Evolutionary conservation across 2,113 vertebrate genomes (phyloP).

Genomic region (Menidia beryllina): DNA sequence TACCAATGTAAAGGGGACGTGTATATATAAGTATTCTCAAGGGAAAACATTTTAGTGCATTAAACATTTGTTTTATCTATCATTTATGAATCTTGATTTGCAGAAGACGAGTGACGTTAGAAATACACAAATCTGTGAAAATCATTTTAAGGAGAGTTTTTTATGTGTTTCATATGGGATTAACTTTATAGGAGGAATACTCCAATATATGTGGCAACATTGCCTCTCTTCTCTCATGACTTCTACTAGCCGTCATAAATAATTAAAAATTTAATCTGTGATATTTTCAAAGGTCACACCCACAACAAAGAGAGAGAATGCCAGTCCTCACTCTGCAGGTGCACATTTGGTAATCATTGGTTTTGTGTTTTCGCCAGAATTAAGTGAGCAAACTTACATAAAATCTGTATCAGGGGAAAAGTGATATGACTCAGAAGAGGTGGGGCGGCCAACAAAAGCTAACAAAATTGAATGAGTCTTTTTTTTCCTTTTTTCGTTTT

Average conservation of each 20-base stretch:
- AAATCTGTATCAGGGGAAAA: slow-evolving; percentile 14
- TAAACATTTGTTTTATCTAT: slow-evolving; percentile 47
- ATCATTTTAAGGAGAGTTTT: background rate
- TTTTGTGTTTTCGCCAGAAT: slow-evolving; percentile 59
- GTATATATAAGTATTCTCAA: slow-evolving; percentile 74
- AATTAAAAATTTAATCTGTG: slow-evolving; percentile 96
- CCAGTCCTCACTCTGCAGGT: slow-evolving; percentile 64
- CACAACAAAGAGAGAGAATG: slow-evolving; percentile 84
- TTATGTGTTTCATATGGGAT: slow-evolving; percentile 4
- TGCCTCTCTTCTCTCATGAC: slow-evolving; percentile 49
- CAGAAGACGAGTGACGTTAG: background rate
- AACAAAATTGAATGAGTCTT: slow-evolving; percentile 51
- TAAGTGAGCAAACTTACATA: slow-evolving; percentile 33
- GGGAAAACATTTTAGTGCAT: slow-evolving; percentile 35
- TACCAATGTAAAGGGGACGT: slow-evolving; percentile 65
- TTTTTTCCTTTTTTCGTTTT: too few species aligned
- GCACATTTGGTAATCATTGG: slow-evolving; percentile 49
- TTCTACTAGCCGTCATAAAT: slow-evolving; percentile 88
- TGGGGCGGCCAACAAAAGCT: slow-evolving; percentile 15
- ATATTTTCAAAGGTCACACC: slow-evolving; percentile 94
- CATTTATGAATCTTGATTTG: slow-evolving; percentile 50
- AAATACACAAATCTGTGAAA: slow-evolving; percentile 26
- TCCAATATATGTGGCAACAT: slow-evolving; percentile 71
- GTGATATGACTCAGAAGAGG: background rate
- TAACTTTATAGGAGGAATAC: slow-evolving; percentile 14